phyloP scores from a whole-genome alignment of 2,113 vertebrate species.

The Mixornis gularis region DNA sequence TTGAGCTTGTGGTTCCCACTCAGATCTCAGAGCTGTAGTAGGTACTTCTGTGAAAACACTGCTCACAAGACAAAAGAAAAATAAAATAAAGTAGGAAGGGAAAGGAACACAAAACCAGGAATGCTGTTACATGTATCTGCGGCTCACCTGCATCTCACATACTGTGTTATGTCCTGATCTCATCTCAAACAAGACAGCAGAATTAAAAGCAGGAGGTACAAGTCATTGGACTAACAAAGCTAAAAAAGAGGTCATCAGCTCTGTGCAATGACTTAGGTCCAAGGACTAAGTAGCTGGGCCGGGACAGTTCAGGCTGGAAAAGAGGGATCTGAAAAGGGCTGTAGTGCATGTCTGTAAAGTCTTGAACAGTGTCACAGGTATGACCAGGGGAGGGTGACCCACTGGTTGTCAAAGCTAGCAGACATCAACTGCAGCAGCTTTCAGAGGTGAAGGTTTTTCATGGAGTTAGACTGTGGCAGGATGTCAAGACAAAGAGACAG shows the following conservation, averaged over 20 bases:
- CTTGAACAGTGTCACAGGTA: neutral
- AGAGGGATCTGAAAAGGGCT: neutral
- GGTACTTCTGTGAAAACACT: neutral
- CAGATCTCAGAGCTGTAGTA: neutral
- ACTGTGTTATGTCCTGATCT: neutral
- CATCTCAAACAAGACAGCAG: neutral
- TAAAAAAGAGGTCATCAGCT: neutral
- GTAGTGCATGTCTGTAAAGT: neutral
- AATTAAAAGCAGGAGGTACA: neutral
- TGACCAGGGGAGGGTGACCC: neutral
- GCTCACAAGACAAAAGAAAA: neutral
- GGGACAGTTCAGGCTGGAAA: neutral
- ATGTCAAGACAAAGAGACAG: neutral
- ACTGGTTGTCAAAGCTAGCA: neutral
- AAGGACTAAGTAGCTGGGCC: neutral
- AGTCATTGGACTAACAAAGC: neutral
- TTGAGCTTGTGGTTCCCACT: neutral
- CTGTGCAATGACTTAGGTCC: neutral
- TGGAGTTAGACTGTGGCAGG: neutral
- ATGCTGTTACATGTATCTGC: accelerated
- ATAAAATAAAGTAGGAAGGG: neutral
- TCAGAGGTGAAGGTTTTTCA: neutral
- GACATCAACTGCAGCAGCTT: neutral
- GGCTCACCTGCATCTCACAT: neutral
- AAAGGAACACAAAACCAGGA: neutral